Conservation (phyloP, 1,140 invertebrate species). For the Pseudomyrmex flavicornis region DNA sequence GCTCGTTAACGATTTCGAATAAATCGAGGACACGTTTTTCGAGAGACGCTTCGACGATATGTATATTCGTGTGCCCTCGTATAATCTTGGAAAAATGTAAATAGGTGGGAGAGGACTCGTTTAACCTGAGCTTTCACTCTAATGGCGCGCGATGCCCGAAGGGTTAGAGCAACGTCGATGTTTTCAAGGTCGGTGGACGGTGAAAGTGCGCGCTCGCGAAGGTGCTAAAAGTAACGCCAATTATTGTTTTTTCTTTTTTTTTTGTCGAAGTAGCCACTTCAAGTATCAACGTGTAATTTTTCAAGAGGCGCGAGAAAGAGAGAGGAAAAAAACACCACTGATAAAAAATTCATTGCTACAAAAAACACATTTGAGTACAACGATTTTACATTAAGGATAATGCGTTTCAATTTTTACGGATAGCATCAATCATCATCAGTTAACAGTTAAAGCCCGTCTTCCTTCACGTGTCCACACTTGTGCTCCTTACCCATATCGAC, state of each 20-base stretch:
- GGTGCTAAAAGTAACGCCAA: not conserved
- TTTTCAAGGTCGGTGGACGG: conserved; percentile 28
- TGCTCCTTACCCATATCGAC: not conserved
- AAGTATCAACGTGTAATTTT: not conserved
- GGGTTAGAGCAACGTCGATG: conserved; percentile 10
- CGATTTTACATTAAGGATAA: no score
- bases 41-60: not conserved
- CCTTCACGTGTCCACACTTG: no score
- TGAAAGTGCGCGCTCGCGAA: conserved; percentile 34
- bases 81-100: no score
- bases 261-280: not conserved
- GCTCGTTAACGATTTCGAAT: conserved; percentile 17
- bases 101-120: no score
- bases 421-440: no score
- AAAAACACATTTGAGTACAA: no score
- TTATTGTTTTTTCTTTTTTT: no score
- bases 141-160: conserved; percentile 7
- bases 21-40: not conserved
- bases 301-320: no score
- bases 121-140: conserved; percentile 26
- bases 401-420: no score
- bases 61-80: not conserved
- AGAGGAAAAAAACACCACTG: no score
- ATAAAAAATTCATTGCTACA: no score
- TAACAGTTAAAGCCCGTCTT: no score